Base-by-base conservation (phyloP, 2,888 invertebrate genomes). In the Amiota mariae region DNA sequence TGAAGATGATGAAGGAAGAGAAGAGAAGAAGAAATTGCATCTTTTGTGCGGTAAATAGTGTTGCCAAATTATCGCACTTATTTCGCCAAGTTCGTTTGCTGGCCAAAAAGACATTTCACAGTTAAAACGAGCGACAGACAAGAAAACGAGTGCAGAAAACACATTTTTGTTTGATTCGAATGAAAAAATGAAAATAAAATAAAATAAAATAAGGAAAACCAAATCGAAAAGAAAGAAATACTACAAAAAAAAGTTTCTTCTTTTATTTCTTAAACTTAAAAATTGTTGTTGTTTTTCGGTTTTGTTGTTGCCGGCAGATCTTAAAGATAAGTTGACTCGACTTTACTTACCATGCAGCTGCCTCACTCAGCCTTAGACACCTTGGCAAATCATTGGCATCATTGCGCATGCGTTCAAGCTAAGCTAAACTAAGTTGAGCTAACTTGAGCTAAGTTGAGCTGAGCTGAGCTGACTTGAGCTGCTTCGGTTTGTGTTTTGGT, bases 241-340 rank as follows among this genome's bases (percentile, higher is more conserved):
- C 70, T 73, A 70, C 70, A 70, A 73, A 61, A 57, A 71, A 56
- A 56, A 56, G 18, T 15, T 56, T 15, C 1, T 13, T 56, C 75
- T 79, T 72, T 71, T 77, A 71, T 56, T 74, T 48, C 73, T 76
- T 70, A 4, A 36, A 36, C 6, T 36, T 36, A 36, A 36, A 36
- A 36, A 36, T 66, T 72, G 74, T 70, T 74, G 70, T 72, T 79
- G 76, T 81, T 82, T 80, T 79, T 76, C 72, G 78, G 67, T 76
- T 79, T 79, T 77, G 77, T 81, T 76, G 81, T 82, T 87, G 86
- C 86, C 84, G 85, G 82, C 79, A 77, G 81, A 80, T 80, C 78
- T 68, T 68, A 67, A 76, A 77, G 79, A 79, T 79, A 79, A 76
- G 72, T 76, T 76, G 66, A 63, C 10, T 15, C 48, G 15, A 48